Percentiles rank a stretch among this genome's conserved stretches.
Conservation (phyloP, 2,797 vertebrate genomes). For the Acanthornis magna region DNA sequence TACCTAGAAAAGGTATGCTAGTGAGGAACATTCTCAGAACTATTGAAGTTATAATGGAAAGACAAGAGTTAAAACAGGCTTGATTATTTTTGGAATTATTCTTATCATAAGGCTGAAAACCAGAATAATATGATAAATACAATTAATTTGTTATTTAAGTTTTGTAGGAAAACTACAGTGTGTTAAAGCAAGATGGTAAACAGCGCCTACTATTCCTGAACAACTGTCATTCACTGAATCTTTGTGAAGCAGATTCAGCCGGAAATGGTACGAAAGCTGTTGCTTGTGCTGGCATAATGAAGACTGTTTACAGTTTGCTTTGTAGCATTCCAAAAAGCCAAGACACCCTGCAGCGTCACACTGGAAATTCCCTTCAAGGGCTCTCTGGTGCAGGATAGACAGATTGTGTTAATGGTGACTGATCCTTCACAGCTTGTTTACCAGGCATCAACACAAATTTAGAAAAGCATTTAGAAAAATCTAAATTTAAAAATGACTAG, state of each 20-base stretch:
- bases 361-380: slow-evolving; percentile 12
- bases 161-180: background rate
- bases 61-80: background rate
- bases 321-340: background rate
- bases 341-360: background rate
- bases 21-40: background rate
- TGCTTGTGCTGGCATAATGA: background rate
- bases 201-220: background rate
- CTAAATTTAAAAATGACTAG: background rate
- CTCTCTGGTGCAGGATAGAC: slow-evolving; percentile 6
- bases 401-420: slow-evolving; percentile 49
- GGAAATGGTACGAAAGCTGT: background rate
- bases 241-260: background rate
- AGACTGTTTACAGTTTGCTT: slow-evolving; percentile 26
- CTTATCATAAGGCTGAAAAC: background rate
- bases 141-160: background rate
- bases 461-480: background rate
- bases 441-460: slow-evolving; percentile 1
- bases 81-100: background rate
- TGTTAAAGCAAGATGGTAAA: background rate
- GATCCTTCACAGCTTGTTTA: slow-evolving; percentile 40
- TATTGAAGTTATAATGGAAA: background rate
- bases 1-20: background rate
- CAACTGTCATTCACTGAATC: background rate
- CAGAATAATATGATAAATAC: background rate